Evolutionary conservation across 2,888 invertebrate genomes (phyloP).

Genomic region (Brachynemurus nebulosus): DNA sequence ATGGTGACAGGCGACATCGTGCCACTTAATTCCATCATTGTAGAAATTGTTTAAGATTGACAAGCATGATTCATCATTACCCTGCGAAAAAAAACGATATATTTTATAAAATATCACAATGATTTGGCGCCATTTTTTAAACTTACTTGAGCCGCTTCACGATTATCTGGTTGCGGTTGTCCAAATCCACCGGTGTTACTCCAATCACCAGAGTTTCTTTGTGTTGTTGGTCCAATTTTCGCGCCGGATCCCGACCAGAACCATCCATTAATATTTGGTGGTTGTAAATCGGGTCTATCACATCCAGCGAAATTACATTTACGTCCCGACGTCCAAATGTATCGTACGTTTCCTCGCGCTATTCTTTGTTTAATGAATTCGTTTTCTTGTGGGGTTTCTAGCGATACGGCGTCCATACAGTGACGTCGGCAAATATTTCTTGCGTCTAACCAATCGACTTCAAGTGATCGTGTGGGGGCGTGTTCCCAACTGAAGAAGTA

Average conservation of each 20-base stretch:
- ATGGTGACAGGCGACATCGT: constrained; percentile 77
- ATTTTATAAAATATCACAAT: not conserved
- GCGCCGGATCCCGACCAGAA: constrained; percentile 91
- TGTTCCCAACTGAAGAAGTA: constrained; percentile 94
- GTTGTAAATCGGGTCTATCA: constrained; percentile 66
- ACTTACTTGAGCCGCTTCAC: constrained; percentile 72
- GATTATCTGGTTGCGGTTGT: constrained; percentile 78
- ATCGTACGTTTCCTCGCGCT: constrained; percentile 57
- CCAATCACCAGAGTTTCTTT: constrained; percentile 84
- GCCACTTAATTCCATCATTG: constrained; percentile 77
- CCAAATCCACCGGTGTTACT: constrained; percentile 78
- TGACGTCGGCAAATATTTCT: constrained; percentile 83
- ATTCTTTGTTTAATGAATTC: constrained; percentile 81
- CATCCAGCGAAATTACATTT: constrained; percentile 89
- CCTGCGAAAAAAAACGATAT: too few relatives aligned
- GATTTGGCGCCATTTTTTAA: not conserved
- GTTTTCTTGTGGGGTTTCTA: constrained; percentile 84
- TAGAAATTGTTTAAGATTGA: constrained; percentile 86
- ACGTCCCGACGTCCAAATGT: constrained; percentile 85
- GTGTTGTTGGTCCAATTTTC: constrained; percentile 78
- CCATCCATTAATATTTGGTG: constrained; percentile 79
- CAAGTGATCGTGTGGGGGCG: constrained; percentile 61
- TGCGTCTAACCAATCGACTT: constrained; percentile 84
- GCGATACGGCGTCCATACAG: constrained; percentile 85
- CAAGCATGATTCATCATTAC: constrained; percentile 81